Conservation (phyloP, 2,888 invertebrate genomes). For the Eurytoma adleriae region DNA sequence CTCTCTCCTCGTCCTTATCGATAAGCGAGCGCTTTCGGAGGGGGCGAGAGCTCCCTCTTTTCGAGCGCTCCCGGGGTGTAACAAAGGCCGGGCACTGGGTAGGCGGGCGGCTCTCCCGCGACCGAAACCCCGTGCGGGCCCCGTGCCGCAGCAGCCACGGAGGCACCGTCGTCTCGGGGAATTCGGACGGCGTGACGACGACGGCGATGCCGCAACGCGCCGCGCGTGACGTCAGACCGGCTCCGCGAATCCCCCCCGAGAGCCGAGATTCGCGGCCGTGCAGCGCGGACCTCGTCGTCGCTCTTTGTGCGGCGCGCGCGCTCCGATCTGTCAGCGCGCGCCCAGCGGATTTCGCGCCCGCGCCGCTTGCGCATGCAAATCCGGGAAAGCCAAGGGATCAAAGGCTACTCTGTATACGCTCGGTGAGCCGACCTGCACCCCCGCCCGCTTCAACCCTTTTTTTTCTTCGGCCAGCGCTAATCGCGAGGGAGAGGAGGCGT, state of each 20-base stretch:
- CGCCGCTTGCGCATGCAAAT: not conserved
- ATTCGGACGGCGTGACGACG: too few relatives aligned
- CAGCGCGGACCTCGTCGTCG: too few relatives aligned
- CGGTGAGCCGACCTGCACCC: not conserved
- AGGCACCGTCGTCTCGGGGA: too few relatives aligned
- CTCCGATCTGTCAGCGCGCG: not conserved
- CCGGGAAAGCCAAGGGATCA: not conserved
- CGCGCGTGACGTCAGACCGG: too few relatives aligned
- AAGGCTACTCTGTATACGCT: not conserved
- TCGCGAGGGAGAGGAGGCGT: not conserved
- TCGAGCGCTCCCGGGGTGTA: not conserved
- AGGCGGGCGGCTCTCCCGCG: not conserved
- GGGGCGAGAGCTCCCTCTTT: not conserved
- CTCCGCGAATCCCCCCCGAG: too few relatives aligned
- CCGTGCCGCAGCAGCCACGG: not conserved
- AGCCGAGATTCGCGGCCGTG: too few relatives aligned
- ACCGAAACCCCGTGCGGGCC: not conserved
- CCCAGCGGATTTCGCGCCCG: too few relatives aligned
- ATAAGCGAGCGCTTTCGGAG: not conserved
- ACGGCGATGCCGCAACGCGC: too few relatives aligned
- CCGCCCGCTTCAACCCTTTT: not conserved
- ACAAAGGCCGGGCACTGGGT: not conserved
- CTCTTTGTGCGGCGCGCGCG: too few relatives aligned
- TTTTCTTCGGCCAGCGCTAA: not conserved
- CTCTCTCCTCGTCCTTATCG: slow-evolving; percentile 1